These are phyloP conservation scores for Pantherophis vulpinus DNA, from an alignment of 2,797 vertebrate genomes.

Conservation along the genomic window DNA sequence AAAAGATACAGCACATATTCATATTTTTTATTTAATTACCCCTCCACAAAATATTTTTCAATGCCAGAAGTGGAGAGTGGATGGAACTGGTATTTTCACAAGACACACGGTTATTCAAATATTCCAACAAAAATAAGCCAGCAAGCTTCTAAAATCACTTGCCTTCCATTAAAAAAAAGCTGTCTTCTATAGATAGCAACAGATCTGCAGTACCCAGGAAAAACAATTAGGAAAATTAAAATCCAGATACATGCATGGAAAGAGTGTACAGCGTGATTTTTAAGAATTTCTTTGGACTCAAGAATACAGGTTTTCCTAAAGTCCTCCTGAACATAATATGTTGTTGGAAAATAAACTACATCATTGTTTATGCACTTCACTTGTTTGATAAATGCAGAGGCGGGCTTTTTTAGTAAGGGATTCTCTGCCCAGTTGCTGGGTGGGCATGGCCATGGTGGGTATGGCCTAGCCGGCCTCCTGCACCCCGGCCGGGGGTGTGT, in stretches of 20 bases:
- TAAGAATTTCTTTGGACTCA: constrained; percentile 34
- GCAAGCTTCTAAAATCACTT: constrained; percentile 30
- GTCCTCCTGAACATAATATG: constrained; percentile 36
- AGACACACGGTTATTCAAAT: constrained; percentile 51
- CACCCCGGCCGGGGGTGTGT: too few species aligned
- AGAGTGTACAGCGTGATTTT: constrained; percentile 8
- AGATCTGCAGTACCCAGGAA: constrained; percentile 49
- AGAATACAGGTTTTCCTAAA: constrained; percentile 22
- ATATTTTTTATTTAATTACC: constrained; percentile 44
- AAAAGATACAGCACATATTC: constrained; percentile 43
- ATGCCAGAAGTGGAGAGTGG: constrained; percentile 34
- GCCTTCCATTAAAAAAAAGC: constrained; percentile 45
- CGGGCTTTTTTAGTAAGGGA: too few species aligned
- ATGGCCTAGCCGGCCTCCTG: too few species aligned
- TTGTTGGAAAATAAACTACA: constrained; percentile 36
- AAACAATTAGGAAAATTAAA: not conserved
- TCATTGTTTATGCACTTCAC: not conserved
- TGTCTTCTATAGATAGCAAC: constrained; percentile 48
- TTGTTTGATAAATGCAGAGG: constrained; percentile 29
- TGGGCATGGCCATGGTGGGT: too few species aligned
- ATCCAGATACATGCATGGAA: not conserved
- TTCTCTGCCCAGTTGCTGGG: too few species aligned
- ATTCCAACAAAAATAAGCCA: constrained; percentile 49
- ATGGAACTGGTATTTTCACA: constrained; percentile 45
- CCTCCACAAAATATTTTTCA: constrained; percentile 41